These are phyloP conservation scores for Siniperca scherzeri DNA, from an alignment of 2,797 vertebrate genomes.

Conservation along the genomic window DNA sequence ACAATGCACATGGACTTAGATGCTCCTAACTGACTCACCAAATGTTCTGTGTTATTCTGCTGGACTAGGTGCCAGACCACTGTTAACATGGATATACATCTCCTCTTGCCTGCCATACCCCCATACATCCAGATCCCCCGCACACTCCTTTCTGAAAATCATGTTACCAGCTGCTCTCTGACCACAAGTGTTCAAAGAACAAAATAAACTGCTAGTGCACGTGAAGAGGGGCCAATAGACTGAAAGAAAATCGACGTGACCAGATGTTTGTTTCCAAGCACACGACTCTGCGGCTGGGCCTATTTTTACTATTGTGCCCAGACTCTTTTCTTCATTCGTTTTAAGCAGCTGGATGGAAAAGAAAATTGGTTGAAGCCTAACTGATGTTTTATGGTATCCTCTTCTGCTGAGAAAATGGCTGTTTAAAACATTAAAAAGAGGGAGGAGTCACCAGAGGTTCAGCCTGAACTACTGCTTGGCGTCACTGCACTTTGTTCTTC, in stretches of 20 bases:
- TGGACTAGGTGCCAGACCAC: conserved; percentile 74
- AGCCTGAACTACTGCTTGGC: conserved; percentile 60
- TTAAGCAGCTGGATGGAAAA: conserved; percentile 85
- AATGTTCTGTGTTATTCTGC: conserved; percentile 68
- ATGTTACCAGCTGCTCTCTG: conserved; percentile 79
- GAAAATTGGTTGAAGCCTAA: conserved; percentile 85
- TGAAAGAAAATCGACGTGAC: conserved; percentile 81
- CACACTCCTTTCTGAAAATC: conserved; percentile 75
- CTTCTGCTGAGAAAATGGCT: conserved; percentile 83
- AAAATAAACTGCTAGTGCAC: conserved; percentile 82
- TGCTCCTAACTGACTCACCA: conserved; percentile 48
- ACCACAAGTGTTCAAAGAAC: conserved; percentile 85
- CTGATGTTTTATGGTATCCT: conserved; percentile 87
- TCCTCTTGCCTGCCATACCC: conserved; percentile 54
- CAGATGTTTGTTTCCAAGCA: conserved; percentile 88
- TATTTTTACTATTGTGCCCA: conserved; percentile 88
- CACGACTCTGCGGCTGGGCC: conserved; percentile 82
- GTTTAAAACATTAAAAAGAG: conserved; percentile 85
- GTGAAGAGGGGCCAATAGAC: conserved; percentile 79
- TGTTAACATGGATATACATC: conserved; percentile 75
- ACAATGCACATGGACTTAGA: conserved; percentile 44
- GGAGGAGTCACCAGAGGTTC: conserved; percentile 79
- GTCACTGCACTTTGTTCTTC: conserved; percentile 69
- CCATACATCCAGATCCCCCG: conserved; percentile 73
- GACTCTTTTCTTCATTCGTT: conserved; percentile 84